These are phyloP conservation scores for Lucilia sericata DNA, from an alignment of 1,140 invertebrate genomes.

Conservation along the genomic window DNA sequence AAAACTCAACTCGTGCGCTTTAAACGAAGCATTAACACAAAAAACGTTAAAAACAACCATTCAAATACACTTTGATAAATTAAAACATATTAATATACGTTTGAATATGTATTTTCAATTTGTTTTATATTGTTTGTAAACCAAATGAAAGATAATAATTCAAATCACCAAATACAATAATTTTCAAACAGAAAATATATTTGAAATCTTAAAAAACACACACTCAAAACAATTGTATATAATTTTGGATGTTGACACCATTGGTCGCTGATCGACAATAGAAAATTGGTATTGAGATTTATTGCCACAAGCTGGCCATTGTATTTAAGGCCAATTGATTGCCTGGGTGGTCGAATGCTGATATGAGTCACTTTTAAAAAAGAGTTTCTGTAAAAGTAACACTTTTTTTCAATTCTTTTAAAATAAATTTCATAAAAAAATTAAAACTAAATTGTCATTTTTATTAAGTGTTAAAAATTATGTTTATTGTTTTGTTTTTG, in stretches of 20 bases:
- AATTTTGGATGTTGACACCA: constrained; percentile 7
- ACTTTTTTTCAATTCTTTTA: neutral
- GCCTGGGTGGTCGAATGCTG: neutral
- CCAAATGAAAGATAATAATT: neutral
- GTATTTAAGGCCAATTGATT: neutral
- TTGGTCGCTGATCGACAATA: neutral
- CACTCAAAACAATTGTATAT: neutral
- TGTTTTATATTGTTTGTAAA: neutral
- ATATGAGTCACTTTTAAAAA: neutral
- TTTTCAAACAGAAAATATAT: neutral
- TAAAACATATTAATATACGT: constrained; percentile 20
- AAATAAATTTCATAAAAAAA: neutral
- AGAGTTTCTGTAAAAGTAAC: neutral
- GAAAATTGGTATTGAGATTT: neutral
- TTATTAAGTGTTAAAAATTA: constrained; percentile 6
- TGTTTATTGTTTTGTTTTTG: neutral
- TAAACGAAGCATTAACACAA: neutral
- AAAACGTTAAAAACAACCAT: constrained; percentile 3
- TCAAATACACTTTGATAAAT: constrained; percentile 18
- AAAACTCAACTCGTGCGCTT: neutral
- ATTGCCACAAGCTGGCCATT: neutral
- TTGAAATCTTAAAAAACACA: neutral
- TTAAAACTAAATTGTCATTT: neutral
- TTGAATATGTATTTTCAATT: neutral
- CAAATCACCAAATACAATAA: neutral